Conservation (phyloP, 2,113 vertebrate species). For the Bufo bufo region DNA sequence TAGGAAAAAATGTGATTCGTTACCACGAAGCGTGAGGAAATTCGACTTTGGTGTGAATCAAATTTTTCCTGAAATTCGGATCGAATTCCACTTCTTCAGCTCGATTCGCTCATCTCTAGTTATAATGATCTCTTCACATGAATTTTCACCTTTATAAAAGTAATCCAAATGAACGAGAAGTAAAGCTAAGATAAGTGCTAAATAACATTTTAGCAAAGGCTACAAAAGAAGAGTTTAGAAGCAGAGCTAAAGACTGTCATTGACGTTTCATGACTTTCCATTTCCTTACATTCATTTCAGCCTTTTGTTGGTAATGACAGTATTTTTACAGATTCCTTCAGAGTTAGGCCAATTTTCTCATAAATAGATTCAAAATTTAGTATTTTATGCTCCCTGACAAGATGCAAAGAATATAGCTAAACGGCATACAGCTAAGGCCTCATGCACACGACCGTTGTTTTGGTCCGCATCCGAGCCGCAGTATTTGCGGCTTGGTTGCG, state of each 20-base stretch:
- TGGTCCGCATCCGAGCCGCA: too few relatives aligned
- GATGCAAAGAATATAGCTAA: slow-evolving; percentile 15
- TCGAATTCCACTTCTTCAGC: too few relatives aligned
- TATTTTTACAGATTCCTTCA: slow-evolving; percentile 39
- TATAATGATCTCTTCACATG: neutral
- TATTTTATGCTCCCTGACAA: slow-evolving; percentile 16
- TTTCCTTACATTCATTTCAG: slow-evolving; percentile 54
- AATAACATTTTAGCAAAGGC: slow-evolving; percentile 3
- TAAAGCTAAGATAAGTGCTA: slow-evolving; percentile 8
- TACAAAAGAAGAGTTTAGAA: neutral
- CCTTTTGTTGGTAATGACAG: slow-evolving; percentile 51
- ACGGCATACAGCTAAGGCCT: slow-evolving; percentile 6
- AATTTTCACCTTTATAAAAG: neutral
- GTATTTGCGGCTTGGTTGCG: too few relatives aligned
- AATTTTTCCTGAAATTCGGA: too few relatives aligned
- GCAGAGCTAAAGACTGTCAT: slow-evolving; percentile 21
- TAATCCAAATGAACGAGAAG: neutral
- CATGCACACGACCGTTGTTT: too few relatives aligned
- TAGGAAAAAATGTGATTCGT: too few relatives aligned
- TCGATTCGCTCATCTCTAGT: too few relatives aligned
- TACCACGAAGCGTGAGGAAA: too few relatives aligned
- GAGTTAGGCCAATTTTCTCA: slow-evolving; percentile 50
- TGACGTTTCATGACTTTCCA: slow-evolving; percentile 41
- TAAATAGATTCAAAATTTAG: slow-evolving; percentile 44
- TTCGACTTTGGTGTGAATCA: too few relatives aligned